Evolutionary conservation across 2,888 invertebrate genomes (phyloP).

Genomic region (Tenthredo notha): DNA sequence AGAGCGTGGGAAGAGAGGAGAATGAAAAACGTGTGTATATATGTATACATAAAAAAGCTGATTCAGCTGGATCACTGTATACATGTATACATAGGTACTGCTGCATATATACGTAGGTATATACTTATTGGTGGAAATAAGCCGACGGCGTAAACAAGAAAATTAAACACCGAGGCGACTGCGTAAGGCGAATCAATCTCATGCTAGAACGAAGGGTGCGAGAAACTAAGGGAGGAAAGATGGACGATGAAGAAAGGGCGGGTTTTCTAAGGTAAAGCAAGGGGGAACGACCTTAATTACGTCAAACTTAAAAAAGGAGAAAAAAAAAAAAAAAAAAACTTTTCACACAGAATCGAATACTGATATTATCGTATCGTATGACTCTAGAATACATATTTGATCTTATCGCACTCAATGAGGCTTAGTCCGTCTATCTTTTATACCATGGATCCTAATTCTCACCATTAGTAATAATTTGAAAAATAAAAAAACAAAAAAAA

Average conservation of each 20-base stretch:
- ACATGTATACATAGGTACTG: not conserved
- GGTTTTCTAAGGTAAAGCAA: not conserved
- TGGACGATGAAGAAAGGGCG: conserved; percentile 14
- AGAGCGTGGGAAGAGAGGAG: not conserved
- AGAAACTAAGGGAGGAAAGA: not conserved
- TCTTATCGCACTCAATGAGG: too few species aligned
- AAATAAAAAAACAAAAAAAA: too few species aligned
- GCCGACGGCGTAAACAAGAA: conserved; percentile 1
- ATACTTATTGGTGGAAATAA: conserved; percentile 15
- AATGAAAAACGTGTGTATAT: not conserved
- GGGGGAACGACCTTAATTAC: conserved; percentile 9
- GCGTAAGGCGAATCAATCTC: conserved; percentile 22
- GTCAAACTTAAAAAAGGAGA: not conserved
- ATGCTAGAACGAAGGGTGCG: not conserved
- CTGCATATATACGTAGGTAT: not conserved
- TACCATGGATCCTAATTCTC: not conserved
- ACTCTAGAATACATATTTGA: not conserved
- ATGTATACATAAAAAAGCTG: not conserved
- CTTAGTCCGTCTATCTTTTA: too few species aligned
- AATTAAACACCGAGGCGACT: conserved; percentile 11
- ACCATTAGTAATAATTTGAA: too few species aligned
- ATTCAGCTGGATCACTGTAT: not conserved
- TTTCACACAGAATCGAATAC: not conserved
- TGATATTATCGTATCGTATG: conserved; percentile 11
- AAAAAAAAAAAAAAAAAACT: not conserved